phyloP scores from a whole-genome alignment of 2,113 vertebrate genomes.

The Cavia porcellus region DNA sequence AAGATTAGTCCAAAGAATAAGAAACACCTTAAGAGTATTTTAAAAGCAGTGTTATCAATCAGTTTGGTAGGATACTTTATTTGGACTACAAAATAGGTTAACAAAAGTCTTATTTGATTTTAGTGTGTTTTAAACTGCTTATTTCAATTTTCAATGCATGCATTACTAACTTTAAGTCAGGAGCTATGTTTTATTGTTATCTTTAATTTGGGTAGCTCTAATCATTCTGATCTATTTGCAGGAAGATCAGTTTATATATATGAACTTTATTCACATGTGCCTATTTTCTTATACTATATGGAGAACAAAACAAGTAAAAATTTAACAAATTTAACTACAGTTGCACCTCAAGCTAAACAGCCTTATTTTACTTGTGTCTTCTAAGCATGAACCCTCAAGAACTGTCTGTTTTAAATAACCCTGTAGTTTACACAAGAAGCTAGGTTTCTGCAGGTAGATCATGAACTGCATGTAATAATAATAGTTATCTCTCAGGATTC shows the following conservation, averaged over 20 bases:
- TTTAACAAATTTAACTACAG: rapidly evolving
- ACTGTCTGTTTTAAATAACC: not conserved
- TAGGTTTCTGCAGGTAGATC: not conserved
- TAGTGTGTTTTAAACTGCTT: not conserved
- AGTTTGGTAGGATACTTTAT: not conserved
- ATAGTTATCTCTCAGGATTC: not conserved
- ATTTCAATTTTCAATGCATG: not conserved
- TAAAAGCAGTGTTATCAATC: not conserved
- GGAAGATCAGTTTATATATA: not conserved
- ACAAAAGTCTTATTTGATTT: not conserved
- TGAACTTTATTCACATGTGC: not conserved
- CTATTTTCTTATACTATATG: not conserved
- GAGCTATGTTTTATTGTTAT: not conserved
- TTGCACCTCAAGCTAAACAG: not conserved
- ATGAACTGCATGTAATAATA: not conserved
- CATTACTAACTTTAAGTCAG: not conserved
- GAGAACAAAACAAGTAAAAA: not conserved
- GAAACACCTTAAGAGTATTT: conserved; percentile 29
- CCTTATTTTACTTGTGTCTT: not conserved
- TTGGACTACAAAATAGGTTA: not conserved
- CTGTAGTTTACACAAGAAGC: not conserved
- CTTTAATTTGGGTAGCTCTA: not conserved
- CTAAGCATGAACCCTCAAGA: not conserved
- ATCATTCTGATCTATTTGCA: not conserved
- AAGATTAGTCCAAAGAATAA: not conserved